Evolutionary conservation across 2,797 vertebrate species (phyloP).

Genomic region (Rallus crepitans): DNA sequence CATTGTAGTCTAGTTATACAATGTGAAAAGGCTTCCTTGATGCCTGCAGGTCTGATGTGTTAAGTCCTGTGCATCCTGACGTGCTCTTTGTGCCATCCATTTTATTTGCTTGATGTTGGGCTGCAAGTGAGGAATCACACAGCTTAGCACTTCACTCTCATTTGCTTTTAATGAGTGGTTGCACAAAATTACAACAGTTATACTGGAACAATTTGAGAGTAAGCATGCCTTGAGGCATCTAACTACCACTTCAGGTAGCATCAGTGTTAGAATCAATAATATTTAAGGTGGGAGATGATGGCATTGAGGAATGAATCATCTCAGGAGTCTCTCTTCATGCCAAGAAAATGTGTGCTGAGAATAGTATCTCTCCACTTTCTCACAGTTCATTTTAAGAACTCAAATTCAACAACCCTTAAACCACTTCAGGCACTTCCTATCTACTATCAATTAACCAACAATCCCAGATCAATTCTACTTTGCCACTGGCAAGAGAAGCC

Average conservation of each 20-base stretch:
- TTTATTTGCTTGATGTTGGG: not conserved
- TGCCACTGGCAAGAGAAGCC: not conserved
- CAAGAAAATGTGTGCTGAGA: not conserved
- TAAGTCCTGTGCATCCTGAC: not conserved
- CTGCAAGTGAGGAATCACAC: not conserved
- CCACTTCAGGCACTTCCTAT: not conserved
- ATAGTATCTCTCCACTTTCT: not conserved
- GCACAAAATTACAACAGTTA: slow-evolving; percentile 3
- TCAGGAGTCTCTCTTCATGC: not conserved
- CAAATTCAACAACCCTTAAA: not conserved
- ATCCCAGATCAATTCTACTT: not conserved
- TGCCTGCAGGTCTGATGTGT: slow-evolving; percentile 10
- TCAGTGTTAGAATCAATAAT: not conserved
- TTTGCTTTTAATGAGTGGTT: not conserved
- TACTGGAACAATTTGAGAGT: not conserved
- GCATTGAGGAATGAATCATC: not conserved
- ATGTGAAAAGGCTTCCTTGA: not conserved
- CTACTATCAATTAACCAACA: not conserved
- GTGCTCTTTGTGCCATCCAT: not conserved
- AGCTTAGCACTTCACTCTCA: not conserved
- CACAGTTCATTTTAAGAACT: not conserved
- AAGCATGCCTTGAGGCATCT: not conserved
- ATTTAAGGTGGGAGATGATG: not conserved
- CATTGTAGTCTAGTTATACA: not conserved
- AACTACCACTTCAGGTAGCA: not conserved